Percentiles rank a stretch among this genome's conserved stretches.
Evolutionary conservation across 2,797 vertebrate genomes (phyloP).

Genomic region (Hafferia zeledoni): DNA sequence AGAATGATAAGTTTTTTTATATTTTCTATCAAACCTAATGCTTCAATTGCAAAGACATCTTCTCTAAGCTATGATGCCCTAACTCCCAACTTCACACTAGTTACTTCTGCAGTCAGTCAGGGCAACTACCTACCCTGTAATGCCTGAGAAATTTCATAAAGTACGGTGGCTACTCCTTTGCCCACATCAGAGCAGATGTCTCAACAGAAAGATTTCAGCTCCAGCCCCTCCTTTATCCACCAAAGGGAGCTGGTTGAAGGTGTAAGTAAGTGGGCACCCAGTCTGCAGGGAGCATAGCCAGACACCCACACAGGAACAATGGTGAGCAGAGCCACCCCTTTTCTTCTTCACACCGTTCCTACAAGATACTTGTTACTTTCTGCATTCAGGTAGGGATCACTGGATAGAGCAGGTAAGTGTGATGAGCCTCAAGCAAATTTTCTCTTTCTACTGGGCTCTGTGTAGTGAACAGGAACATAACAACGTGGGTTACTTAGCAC

Average conservation of each 20-base stretch:
- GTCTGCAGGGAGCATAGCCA: neutral
- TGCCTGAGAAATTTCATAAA: neutral
- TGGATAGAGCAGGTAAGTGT: neutral
- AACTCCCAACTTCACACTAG: neutral
- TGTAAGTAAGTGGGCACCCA: neutral
- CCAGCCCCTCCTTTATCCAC: neutral
- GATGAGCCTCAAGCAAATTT: conserved; percentile 65
- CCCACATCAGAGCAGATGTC: neutral
- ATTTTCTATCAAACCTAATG: neutral
- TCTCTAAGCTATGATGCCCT: neutral
- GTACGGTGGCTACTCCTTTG: neutral
- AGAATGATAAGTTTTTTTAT: neutral
- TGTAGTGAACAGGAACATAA: neutral
- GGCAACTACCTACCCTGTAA: neutral
- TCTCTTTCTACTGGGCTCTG: neutral
- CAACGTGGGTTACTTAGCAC: neutral
- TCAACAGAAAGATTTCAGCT: neutral
- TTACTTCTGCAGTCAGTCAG: neutral
- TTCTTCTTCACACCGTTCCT: neutral
- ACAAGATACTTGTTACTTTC: neutral
- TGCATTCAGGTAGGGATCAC: neutral
- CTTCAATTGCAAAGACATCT: neutral
- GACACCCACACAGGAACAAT: neutral
- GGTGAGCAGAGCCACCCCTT: neutral
- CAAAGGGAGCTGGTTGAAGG: neutral